phyloP scores from a whole-genome alignment of 2,113 vertebrate species.

The Austrofundulus limnaeus region DNA sequence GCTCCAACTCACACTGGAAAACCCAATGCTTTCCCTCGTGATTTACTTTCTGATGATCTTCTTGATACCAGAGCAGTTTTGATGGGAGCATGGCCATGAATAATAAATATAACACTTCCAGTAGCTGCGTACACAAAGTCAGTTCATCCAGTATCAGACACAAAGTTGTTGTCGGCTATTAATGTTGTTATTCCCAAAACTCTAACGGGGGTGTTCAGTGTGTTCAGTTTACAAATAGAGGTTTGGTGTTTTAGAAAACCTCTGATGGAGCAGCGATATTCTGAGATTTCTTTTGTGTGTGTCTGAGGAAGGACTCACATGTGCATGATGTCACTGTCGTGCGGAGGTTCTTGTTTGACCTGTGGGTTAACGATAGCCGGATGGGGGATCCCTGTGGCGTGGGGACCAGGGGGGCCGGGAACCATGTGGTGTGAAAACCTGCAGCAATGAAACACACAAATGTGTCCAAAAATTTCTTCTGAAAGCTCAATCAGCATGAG shows the following conservation, averaged over 20 bases:
- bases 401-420: conserved; percentile 93
- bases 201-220: no score
- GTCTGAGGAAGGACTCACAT: conserved; percentile 85
- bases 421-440: conserved; percentile 99
- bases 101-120: conserved; percentile 55
- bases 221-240: no score
- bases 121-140: conserved; percentile 45
- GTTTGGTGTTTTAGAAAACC: conserved; percentile 23
- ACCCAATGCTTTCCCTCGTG: conserved; percentile 16
- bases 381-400: conserved; percentile 97
- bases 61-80: conserved; percentile 36
- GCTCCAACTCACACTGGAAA: conserved; percentile 16
- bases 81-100: conserved; percentile 41
- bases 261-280: background rate
- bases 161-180: conserved; percentile 61
- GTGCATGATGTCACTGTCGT: conserved; percentile 97
- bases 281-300: background rate
- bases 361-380: conserved; percentile 98
- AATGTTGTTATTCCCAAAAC: conserved; percentile 65
- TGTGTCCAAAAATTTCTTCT: background rate
- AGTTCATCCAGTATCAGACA: conserved; percentile 56
- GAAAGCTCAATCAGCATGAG: no score
- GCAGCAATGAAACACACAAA: conserved; percentile 33
- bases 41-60: conserved; percentile 55
- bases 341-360: conserved; percentile 96